A percentile compares a stretch with the other conserved stretches of the same genome.
Evolutionary conservation across 2,113 vertebrate genomes (phyloP).

Genomic region (Centropus unirufus): DNA sequence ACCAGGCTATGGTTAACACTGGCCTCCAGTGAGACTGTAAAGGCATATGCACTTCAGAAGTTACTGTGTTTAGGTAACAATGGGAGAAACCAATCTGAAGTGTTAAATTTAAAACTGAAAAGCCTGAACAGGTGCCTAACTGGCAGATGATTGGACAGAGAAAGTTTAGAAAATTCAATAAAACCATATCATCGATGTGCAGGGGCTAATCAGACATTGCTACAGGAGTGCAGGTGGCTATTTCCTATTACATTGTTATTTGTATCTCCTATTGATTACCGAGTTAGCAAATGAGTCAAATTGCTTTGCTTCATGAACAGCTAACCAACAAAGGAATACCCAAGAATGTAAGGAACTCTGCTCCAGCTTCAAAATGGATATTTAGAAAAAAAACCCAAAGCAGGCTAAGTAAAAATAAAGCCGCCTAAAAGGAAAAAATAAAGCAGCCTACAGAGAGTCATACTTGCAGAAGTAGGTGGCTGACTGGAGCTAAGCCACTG

Average conservation of each 20-base stretch:
- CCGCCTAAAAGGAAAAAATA: background rate
- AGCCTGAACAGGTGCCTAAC: background rate
- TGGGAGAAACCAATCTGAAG: background rate
- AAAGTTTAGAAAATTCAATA: background rate
- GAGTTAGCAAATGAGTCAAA: conserved; percentile 14
- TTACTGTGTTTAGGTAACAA: background rate
- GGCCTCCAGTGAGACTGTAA: background rate
- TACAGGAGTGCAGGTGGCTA: background rate
- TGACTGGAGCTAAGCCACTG: conserved; percentile 28
- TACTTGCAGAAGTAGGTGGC: conserved; percentile 38
- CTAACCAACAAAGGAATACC: background rate
- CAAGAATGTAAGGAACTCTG: background rate
- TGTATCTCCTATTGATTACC: background rate
- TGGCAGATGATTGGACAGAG: background rate
- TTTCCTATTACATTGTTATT: conserved; percentile 5
- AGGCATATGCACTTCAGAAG: background rate
- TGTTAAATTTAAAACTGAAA: background rate
- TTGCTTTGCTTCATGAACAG: background rate
- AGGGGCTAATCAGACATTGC: background rate
- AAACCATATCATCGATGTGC: background rate
- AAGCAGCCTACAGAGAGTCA: conserved; percentile 22
- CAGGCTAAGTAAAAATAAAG: background rate
- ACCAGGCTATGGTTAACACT: background rate
- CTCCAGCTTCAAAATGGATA: conserved; percentile 4
- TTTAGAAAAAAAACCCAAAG: background rate